Evolutionary conservation across 1,140 invertebrate species (phyloP).

Genomic region (Onthophagus taurus): DNA sequence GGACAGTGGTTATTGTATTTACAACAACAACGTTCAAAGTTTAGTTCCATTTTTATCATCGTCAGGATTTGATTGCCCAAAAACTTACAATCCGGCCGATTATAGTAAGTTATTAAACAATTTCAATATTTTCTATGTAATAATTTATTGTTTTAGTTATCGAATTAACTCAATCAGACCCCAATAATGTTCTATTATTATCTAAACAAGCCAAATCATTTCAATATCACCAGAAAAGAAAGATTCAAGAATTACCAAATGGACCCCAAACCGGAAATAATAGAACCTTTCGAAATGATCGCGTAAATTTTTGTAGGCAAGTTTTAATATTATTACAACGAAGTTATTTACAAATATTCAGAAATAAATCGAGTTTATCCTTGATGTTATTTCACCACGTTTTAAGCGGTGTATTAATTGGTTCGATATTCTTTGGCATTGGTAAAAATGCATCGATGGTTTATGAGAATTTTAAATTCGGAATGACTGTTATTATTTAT

Average conservation of each 20-base stretch:
- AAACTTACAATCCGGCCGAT: constrained; percentile 77
- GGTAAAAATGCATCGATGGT: constrained; percentile 44
- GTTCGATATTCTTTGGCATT: constrained; percentile 45
- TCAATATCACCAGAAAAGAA: too few species aligned
- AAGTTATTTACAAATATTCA: constrained; percentile 43
- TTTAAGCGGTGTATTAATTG: constrained; percentile 42
- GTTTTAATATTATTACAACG: constrained; percentile 42
- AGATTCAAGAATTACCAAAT: too few species aligned
- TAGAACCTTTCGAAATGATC: too few species aligned
- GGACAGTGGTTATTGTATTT: constrained; percentile 59
- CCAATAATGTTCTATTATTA: too few species aligned
- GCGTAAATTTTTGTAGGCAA: constrained; percentile 45
- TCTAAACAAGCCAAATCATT: too few species aligned
- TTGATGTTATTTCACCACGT: constrained; percentile 48
- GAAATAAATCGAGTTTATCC: constrained; percentile 45
- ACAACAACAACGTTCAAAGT: constrained; percentile 57
- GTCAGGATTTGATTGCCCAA: constrained; percentile 61
- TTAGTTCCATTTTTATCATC: constrained; percentile 61
- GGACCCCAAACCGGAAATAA: too few species aligned
- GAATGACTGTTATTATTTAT: constrained; percentile 46
- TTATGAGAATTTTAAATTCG: constrained; percentile 50
- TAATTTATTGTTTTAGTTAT: too few species aligned
- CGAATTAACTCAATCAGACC: too few species aligned
- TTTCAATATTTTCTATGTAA: too few species aligned
- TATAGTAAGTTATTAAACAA: constrained; percentile 61